Conservation (phyloP, 2,797 vertebrate species). For the Knipowitschia caucasica region DNA sequence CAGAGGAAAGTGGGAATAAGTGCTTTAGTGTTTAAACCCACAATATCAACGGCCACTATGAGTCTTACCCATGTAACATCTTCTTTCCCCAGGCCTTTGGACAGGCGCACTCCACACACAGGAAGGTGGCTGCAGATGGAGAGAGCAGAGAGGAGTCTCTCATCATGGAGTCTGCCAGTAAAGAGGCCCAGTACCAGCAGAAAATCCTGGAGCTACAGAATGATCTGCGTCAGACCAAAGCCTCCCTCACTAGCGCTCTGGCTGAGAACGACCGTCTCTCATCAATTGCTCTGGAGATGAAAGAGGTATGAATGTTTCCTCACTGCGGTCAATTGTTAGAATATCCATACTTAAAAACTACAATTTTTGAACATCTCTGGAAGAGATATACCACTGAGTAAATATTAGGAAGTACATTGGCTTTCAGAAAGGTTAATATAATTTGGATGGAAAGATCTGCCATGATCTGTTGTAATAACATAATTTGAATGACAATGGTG, state of each 20-base stretch:
- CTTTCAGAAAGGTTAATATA: not conserved
- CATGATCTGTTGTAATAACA: not conserved
- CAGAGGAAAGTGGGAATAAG: slow-evolving; percentile 16
- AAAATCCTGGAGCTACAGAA: slow-evolving; percentile 91
- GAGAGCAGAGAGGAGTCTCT: slow-evolving; percentile 96
- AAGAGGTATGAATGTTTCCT: slow-evolving; percentile 79
- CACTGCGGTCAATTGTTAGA: not conserved
- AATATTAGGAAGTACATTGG: not conserved
- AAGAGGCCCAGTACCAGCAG: slow-evolving; percentile 93
- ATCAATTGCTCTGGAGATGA: slow-evolving; percentile 83
- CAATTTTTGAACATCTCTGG: not conserved
- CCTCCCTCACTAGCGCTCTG: slow-evolving; percentile 80
- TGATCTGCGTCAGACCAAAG: slow-evolving; percentile 87
- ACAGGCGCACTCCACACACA: slow-evolving; percentile 92
- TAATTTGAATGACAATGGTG: not conserved
- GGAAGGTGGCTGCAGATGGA: slow-evolving; percentile 94
- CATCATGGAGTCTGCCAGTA: slow-evolving; percentile 94
- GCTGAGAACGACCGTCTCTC: slow-evolving; percentile 91
- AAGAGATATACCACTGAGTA: not conserved
- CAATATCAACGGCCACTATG: not conserved
- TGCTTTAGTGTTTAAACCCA: not conserved
- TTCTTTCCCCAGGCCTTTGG: slow-evolving; percentile 85
- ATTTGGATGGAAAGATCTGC: not conserved
- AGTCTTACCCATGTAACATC: not conserved
- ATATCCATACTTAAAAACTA: not conserved